phyloP scores from a whole-genome alignment of 2,113 vertebrate species.

The Ammodytes marinus region DNA sequence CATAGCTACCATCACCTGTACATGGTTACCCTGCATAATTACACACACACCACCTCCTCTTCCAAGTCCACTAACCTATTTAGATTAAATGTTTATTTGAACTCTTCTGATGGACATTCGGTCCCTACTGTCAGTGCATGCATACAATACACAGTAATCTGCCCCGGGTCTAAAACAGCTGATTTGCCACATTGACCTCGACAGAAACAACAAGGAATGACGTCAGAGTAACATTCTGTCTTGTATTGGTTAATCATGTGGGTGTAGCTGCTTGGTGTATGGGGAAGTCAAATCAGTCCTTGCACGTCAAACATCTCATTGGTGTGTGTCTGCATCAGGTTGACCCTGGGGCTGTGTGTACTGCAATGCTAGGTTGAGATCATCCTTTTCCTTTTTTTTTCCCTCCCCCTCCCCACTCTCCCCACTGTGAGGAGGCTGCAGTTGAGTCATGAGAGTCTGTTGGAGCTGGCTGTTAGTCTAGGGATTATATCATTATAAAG shows the following conservation, averaged over 20 bases:
- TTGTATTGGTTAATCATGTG: neutral
- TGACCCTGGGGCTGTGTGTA: constrained; percentile 30
- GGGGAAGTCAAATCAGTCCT: neutral
- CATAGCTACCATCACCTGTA: neutral
- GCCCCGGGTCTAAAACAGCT: neutral
- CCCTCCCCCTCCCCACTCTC: too few relatives aligned
- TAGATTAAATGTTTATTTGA: constrained; percentile 42
- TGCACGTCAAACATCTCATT: constrained; percentile 7
- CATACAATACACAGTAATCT: neutral
- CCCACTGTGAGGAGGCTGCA: constrained; percentile 18
- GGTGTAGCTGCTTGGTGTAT: neutral
- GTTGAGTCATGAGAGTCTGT: constrained; percentile 68
- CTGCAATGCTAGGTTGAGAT: constrained; percentile 14
- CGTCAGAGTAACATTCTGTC: constrained; percentile 4
- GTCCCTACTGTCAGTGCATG: neutral
- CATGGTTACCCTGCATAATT: neutral
- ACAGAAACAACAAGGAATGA: neutral
- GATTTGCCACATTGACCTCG: neutral
- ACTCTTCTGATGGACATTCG: constrained; percentile 9
- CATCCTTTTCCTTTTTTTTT: neutral
- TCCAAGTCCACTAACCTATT: constrained; percentile 46
- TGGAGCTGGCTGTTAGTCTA: constrained; percentile 54
- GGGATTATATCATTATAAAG: constrained; percentile 58
- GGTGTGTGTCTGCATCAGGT: constrained; percentile 13
- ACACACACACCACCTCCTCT: constrained; percentile 2